phyloP scores from a whole-genome alignment of 2,113 vertebrate genomes.

The Malaclemys terrapin region DNA sequence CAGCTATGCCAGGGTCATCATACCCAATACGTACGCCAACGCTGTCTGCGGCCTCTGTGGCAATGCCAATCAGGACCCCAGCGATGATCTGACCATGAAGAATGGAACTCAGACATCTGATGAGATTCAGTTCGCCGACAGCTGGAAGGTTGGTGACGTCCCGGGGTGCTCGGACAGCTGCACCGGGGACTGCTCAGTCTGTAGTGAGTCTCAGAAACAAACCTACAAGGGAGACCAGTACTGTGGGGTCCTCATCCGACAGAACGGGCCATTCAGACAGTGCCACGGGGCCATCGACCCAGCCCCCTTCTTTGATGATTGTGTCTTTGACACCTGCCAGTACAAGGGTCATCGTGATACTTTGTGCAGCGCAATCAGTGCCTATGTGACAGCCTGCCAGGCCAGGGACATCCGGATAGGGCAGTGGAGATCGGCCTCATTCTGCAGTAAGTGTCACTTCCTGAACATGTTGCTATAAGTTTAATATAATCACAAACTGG shows the following conservation, averaged over 20 bases:
- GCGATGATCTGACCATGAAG: slow-evolving; percentile 35
- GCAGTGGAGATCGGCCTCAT: slow-evolving; percentile 63
- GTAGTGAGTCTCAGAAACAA: neutral
- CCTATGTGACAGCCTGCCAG: slow-evolving; percentile 73
- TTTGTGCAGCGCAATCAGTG: slow-evolving; percentile 64
- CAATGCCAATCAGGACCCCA: slow-evolving; percentile 57
- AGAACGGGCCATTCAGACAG: slow-evolving; percentile 62
- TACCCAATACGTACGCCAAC: slow-evolving; percentile 63
- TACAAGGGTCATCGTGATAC: slow-evolving; percentile 66
- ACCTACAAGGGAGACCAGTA: slow-evolving; percentile 44
- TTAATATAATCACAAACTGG: too few species aligned
- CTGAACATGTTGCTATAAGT: neutral
- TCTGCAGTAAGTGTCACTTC: slow-evolving; percentile 74
- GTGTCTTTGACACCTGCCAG: slow-evolving; percentile 74
- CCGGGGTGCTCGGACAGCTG: slow-evolving; percentile 76
- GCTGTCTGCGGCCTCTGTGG: slow-evolving; percentile 77
- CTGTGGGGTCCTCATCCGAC: slow-evolving; percentile 70
- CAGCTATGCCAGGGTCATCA: slow-evolving; percentile 66
- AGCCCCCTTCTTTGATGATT: slow-evolving; percentile 63
- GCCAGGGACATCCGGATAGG: slow-evolving; percentile 13
- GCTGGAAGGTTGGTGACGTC: slow-evolving; percentile 77
- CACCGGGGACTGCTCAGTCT: slow-evolving; percentile 33
- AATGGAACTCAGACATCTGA: neutral
- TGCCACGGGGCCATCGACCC: slow-evolving; percentile 61
- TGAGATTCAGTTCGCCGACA: slow-evolving; percentile 66